Percentiles rank a stretch among this genome's conserved stretches.
Evolutionary conservation across 2,113 vertebrate species (phyloP).

Genomic region (Rostratula benghalensis): DNA sequence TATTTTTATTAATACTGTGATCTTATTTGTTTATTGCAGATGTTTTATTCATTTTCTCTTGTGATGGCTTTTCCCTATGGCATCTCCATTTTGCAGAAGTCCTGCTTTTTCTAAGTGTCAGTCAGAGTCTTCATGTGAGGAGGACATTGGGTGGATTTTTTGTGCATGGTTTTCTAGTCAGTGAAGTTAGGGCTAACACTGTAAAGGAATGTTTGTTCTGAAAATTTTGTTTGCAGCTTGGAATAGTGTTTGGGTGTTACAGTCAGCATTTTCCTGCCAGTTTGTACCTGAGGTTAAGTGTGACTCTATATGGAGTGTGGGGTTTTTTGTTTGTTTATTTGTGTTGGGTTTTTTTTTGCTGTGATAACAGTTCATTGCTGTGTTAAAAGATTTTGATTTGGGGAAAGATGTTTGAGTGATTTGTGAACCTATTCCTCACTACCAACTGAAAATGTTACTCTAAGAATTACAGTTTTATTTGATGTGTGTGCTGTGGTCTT

Average conservation of each 20-base stretch:
- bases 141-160: not conserved
- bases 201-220: not conserved
- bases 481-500: not conserved
- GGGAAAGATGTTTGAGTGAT: not conserved
- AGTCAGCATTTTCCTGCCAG: not conserved
- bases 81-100: not conserved
- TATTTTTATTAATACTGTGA: not conserved
- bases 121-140: not conserved
- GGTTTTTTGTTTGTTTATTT: not conserved
- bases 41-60: not conserved
- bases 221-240: not conserved
- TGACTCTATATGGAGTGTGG: fast-evolving
- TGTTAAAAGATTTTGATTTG: not conserved
- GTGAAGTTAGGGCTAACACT: not conserved
- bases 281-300: not conserved
- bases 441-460: not conserved
- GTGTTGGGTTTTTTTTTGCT: not conserved
- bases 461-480: not conserved
- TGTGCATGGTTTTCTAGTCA: not conserved
- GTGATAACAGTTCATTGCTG: not conserved
- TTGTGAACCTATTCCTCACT: not conserved
- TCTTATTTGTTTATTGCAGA: not conserved
- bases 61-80: not conserved
- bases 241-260: not conserved
- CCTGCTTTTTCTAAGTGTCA: not conserved